phyloP scores from a whole-genome alignment of 2,888 invertebrate species.

The Rhagium mordax region DNA sequence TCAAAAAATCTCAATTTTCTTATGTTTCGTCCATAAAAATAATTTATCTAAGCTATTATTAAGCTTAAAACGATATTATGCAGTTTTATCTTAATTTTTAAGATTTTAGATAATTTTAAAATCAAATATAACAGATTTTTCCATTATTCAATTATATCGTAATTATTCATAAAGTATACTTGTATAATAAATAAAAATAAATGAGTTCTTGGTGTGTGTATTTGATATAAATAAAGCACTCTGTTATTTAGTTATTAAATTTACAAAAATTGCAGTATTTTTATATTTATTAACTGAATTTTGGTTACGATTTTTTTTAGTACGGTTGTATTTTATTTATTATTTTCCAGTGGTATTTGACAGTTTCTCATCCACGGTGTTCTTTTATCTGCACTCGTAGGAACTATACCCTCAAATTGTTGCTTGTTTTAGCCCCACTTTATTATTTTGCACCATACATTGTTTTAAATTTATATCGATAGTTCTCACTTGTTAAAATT shows the following conservation, averaged over 20 bases:
- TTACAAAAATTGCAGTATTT: slow-evolving; percentile 7
- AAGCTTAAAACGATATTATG: slow-evolving; percentile 44
- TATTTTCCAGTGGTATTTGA: neutral
- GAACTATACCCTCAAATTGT: slow-evolving; percentile 17
- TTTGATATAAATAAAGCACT: slow-evolving; percentile 24
- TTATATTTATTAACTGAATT: slow-evolving; percentile 14
- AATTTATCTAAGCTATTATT: slow-evolving; percentile 38
- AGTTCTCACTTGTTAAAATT: slow-evolving; percentile 2
- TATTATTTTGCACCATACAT: slow-evolving; percentile 6
- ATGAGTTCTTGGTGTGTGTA: slow-evolving; percentile 24
- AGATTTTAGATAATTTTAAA: slow-evolving; percentile 28
- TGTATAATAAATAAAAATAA: slow-evolving; percentile 21
- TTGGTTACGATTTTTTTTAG: neutral
- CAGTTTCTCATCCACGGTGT: neutral
- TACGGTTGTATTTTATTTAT: slow-evolving; percentile 4
- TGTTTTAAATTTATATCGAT: slow-evolving; percentile 18
- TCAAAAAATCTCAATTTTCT: slow-evolving; percentile 46
- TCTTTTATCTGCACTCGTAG: neutral
- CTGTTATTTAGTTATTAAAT: slow-evolving; percentile 25
- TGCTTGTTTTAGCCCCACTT: slow-evolving; percentile 39
- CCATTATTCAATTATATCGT: slow-evolving; percentile 2
- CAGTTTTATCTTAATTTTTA: slow-evolving; percentile 21
- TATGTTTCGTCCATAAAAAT: slow-evolving; percentile 41
- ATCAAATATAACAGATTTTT: slow-evolving; percentile 8
- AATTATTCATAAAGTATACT: slow-evolving; percentile 6